Percentiles rank a stretch among this genome's conserved stretches.
Conservation (phyloP, 2,113 vertebrate species). For the Forbesichthys papilliferus region DNA sequence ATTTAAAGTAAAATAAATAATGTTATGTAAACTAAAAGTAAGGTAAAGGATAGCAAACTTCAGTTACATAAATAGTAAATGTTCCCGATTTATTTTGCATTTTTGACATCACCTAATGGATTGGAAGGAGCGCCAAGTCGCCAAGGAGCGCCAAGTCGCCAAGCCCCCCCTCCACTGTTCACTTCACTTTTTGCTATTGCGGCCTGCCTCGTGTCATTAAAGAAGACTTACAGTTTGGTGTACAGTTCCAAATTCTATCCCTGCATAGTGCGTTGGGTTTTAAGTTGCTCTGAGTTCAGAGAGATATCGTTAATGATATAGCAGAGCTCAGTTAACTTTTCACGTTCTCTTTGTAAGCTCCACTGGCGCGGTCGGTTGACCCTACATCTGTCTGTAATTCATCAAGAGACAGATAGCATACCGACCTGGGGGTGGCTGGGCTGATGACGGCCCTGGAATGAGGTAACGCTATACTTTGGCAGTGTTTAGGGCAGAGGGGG, state of each 20-base stretch:
- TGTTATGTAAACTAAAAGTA: no score
- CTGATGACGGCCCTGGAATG: constrained; percentile 58
- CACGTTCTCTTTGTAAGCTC: constrained; percentile 28
- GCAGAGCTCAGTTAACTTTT: constrained; percentile 32
- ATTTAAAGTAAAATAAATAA: no score
- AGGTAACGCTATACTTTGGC: constrained; percentile 61
- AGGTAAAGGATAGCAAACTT: no score
- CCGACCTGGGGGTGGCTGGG: constrained; percentile 40
- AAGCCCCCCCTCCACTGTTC: no score
- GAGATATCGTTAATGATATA: constrained; percentile 35
- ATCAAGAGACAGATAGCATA: constrained; percentile 57
- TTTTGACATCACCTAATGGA: no score
- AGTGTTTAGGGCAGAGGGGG: constrained; percentile 11
- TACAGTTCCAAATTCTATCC: constrained; percentile 4
- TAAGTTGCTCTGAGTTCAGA: neutral
- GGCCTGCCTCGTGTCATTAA: constrained; percentile 37
- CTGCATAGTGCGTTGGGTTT: neutral
- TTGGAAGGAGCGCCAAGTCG: no score
- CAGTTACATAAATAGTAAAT: no score
- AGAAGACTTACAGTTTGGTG: constrained; percentile 16
- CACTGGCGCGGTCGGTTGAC: constrained; percentile 8
- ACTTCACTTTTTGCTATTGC: no score
- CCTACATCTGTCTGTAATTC: constrained; percentile 70
- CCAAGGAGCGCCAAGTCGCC: no score
- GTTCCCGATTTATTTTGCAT: no score